Evolutionary conservation across 2,113 vertebrate species (phyloP), one percentile per base, ranked within the genome.

Genomic region (Notothenia rossii): DNA sequence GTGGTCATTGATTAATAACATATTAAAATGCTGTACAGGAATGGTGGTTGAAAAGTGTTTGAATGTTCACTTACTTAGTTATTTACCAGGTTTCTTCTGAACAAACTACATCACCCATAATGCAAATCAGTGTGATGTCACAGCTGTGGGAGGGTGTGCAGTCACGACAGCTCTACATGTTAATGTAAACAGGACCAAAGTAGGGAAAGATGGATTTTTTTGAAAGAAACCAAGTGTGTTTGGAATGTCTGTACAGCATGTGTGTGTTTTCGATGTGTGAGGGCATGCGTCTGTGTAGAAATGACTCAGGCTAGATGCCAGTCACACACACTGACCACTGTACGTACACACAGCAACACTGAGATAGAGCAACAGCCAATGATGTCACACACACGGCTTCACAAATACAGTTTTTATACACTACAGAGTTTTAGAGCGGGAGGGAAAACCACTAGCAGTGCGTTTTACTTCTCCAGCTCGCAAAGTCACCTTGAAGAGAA

Each of bases 1-100:
- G 91, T 92, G 89, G 92, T 89, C 89, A 83, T 89, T 29, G 78
- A 76, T 87, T 88, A 84, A 81, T 81, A 72, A 74, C 71, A 79
- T 77, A 84, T 86, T 87, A 82, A 87, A 92, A 86, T 77, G 77
- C 89, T 87, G 84, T 83, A 87, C 86, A 90, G 83, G 77, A 67
- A 82, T 40, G 71, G 77, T 64, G 64, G 36, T 40, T 53, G 67
- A 25, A 60, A 17, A 45, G 69, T 54, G 18, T 84, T 53, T 50
- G 22, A 13, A 58, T 29, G 83, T 77, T 79, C 82, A 7, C 76
- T 66, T 22, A 22, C 22, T 22, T 22, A 22, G 59, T 51, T 74
- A 29, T 29, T 29, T 29, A 29, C 40, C 60, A 67, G 46, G 25
- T 54, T 74, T 62, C 54, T 75, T 75, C 75, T 78, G 73, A 69